Evolutionary conservation across 2,888 invertebrate species (phyloP), one percentile per base, ranked within the genome.

Genomic region (Icerya purchasi): DNA sequence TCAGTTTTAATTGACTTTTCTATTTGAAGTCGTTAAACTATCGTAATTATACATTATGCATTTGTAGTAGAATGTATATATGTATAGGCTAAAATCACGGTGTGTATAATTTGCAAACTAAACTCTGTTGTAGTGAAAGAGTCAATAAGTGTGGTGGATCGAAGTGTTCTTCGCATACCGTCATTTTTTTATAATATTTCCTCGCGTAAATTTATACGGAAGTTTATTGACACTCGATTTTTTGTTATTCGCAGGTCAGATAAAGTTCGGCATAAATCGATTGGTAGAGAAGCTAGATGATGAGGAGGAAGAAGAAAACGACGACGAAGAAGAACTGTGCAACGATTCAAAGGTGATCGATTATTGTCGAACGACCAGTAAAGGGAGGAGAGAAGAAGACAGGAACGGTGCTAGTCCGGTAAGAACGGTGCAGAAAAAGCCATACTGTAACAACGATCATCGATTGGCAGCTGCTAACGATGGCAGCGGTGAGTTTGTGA

Each of bases 261-360:
- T 88, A 68, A 86, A 87, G 68, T 89, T 88, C 68, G 86, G 88
- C 62, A 83, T 89, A 68, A 86, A 81, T 71, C 81, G 88, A 62
- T 73, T 89, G 66, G 84, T 89, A 51, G 75, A 75, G 25, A 75
- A 75, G 61, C 78, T 77, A 23, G 82, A 82, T 57, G 81, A 82
- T 63, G 77, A 77, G 64, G 77, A 77, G 22, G 22, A 22, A 3
- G 54, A 60, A 50, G 59, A 62, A 19, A 57, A 51, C 19, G 71
- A 75, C 64, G 65, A 66, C 62, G 59, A 62, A 55, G 61, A 51
- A 63, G 61, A 21, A 53, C 56, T 56, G 51, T 55, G 10, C 56
- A 51, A 50, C 58, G 36, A 57, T 58, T n/a, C 57, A 62, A 36
- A 73, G 73, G 61, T 71, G 67, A 18, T 67, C 72, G 3, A 55